Evolutionary conservation across 2,888 invertebrate species (phyloP), one percentile per base, ranked within the genome.

Genomic region (Fissipunctia ypsillon): DNA sequence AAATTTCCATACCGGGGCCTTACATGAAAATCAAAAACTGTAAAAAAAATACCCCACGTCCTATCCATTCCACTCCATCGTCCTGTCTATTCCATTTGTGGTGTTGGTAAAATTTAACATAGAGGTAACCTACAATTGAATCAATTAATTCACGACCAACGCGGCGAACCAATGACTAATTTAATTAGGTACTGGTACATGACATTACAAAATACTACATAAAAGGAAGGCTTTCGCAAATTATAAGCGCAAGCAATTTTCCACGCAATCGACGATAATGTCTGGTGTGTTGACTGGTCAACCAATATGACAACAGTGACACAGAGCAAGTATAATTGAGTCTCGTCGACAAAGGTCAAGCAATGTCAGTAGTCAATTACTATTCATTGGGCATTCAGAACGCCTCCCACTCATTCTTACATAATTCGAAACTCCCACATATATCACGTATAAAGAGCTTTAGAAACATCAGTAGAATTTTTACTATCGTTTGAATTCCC

Each of bases 271-370:
- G 2, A 28, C 16, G 5, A 59, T 35, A 31, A 35, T n/a, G 0
- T 22, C 1, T 60, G 41, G 3, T 22, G 5, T 25, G 38, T 0
- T 64, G 31, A 59, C 25, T 16, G 38, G 16, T 45, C 16, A 57
- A 60, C 3, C 22, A 48, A 54, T 35, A 63, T 31, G 25, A 61
- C 35, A 6, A 22, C 38, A 50, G 28, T 9, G 43, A 7, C 35
- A 54, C 52, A 41, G 31, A 52, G 2, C 14, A 52, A n/a, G 12
- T 61, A 31, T 69, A 78, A 84, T 73, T 73, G 73, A 73, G 80
- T 78, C 60, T 57, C 48, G 35, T 35, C 48, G 35, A 52, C 74
- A 73, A 38, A 60, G 84, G 84, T 72, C 84, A 74, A 66, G 35
- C 54, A 43, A 75, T 68, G 75, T 71, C 70, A 61, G 45, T 48